Evolutionary conservation across 2,113 vertebrate genomes (phyloP).

Genomic region (Struthio camelus): DNA sequence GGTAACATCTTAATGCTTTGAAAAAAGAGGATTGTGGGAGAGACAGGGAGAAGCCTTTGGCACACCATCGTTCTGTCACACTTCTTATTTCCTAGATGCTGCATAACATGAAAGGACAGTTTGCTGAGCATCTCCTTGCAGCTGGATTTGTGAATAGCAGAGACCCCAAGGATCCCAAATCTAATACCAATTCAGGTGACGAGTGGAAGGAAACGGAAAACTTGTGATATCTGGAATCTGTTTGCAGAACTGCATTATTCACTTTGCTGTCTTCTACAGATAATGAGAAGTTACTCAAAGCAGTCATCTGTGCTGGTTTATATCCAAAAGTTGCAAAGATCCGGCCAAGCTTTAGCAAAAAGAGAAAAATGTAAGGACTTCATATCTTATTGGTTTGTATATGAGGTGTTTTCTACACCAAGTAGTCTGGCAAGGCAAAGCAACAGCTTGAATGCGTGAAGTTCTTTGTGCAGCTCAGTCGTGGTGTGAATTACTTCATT

Average conservation of each 20-base stretch:
- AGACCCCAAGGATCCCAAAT: constrained; percentile 87
- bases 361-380: constrained; percentile 88
- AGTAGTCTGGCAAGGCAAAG: neutral
- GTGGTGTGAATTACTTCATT: neutral
- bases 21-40: neutral
- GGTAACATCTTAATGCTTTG: constrained; percentile 71
- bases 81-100: constrained; percentile 84
- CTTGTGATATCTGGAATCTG: neutral
- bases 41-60: neutral
- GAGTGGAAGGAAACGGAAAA: neutral
- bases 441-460: neutral
- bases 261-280: constrained; percentile 72
- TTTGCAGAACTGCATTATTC: neutral
- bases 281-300: constrained; percentile 97
- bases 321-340: constrained; percentile 99
- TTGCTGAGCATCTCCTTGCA: constrained; percentile 92
- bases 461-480: neutral
- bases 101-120: constrained; percentile 97
- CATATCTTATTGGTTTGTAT: neutral
- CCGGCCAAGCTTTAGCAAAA: constrained; percentile 87
- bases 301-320: constrained; percentile 94
- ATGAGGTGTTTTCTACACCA: rapidly evolving
- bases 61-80: neutral
- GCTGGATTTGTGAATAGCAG: constrained; percentile 91
- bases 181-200: constrained; percentile 94